Base-by-base conservation (phyloP, 2,797 vertebrate genomes). In the Fringilla coelebs region DNA sequence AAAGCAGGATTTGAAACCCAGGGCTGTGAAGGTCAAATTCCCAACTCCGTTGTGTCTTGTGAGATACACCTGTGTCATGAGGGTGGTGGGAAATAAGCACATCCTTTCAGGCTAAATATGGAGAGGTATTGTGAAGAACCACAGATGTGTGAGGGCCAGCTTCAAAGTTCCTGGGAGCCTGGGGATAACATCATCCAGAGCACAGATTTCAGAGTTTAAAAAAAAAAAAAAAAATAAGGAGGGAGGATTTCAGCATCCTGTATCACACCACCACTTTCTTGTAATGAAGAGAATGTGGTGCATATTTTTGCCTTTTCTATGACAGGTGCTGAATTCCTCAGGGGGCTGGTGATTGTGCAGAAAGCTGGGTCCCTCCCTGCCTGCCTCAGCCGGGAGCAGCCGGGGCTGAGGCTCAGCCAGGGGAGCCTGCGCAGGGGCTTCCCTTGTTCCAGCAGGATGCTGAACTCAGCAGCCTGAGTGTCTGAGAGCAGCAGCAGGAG, bases 291-390 rank as follows among this genome's bases (percentile, higher is more conserved):
- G 78, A 10, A 51, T 15, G 85, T 63, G 71, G 74, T 82, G 93
- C 96, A 95, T 96, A 89, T 92, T 96, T 96, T 85, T 63, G 85
- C 70, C 88, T 97, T 97, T 97, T 97, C 96, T 95, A 81, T 58
- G 75, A 24, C 38, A 60, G 62, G 95, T 97, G 96, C 78, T 78
- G 96, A 97, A 97, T 97, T 97, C 94, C 97, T 96, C 96, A 96
- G 70, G 93, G 78, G 40, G 11, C 90, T 96, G 97, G 86, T 76
- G 91, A 89, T 45, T 89, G 66, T 86, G 88, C 20, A 11, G 45
- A 45, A 62, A 85, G 80, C 76, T 49, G 3, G 0, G 17, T 84
- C 51, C 66, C 51, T 93, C 54, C 75, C 66, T 91, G 3, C 70
- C 26, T 22, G 45, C 43, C 29, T 0, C 67, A 34, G 60, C 22